phyloP scores from a whole-genome alignment of 2,113 vertebrate genomes.

The Labeo rohita region DNA sequence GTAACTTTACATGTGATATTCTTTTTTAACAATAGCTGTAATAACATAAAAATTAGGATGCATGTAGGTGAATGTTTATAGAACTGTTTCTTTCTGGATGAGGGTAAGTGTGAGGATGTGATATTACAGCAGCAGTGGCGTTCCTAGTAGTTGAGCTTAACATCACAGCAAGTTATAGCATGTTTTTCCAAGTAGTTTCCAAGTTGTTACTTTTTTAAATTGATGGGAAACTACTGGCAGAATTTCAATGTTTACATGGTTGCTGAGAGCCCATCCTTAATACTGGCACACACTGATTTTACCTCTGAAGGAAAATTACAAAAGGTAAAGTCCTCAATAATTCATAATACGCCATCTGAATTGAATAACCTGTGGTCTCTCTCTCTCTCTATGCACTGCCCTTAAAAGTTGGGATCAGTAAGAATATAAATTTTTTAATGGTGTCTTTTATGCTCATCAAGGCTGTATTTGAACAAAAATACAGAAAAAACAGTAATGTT shows the following conservation, averaged over 20 bases:
- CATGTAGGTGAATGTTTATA: neutral
- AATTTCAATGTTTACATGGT: conserved; percentile 61
- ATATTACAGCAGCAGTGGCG: neutral
- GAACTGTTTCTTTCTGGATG: neutral
- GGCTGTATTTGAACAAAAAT: no score
- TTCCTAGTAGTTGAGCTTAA: neutral
- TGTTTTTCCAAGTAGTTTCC: conserved; percentile 7
- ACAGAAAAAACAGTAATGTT: no score
- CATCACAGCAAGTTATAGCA: conserved; percentile 66
- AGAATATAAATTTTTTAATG: no score
- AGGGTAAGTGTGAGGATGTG: neutral
- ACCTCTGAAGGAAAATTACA: neutral
- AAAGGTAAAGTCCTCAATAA: neutral
- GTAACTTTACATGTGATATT: neutral
- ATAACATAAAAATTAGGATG: no score
- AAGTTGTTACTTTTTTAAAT: neutral
- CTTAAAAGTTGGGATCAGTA: no score
- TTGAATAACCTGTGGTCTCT: neutral
- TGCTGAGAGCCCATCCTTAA: conserved; percentile 44
- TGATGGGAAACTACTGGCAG: conserved; percentile 6
- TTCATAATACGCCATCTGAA: neutral
- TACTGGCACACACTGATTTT: neutral
- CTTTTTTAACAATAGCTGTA: neutral
- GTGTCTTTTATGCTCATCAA: no score
- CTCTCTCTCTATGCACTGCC: no score